A percentile compares a stretch with the other conserved stretches of the same genome.
These are phyloP conservation scores for Synanthedon andrenaeformis DNA, from an alignment of 2,888 invertebrate species.

Conservation along the genomic window DNA sequence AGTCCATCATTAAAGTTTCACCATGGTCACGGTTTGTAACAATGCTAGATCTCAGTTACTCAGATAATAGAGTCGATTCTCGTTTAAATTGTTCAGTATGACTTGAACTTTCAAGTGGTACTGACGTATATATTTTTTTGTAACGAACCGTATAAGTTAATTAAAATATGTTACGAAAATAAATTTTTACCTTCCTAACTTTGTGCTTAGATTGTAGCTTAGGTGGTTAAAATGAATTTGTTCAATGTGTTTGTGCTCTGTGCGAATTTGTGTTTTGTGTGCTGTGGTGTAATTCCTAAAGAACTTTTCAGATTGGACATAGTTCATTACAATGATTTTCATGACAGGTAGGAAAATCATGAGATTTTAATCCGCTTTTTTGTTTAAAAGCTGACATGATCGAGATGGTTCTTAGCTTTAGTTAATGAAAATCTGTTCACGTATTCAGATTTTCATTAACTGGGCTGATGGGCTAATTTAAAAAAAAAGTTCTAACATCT, in stretches of 20 bases:
- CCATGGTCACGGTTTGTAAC: background rate
- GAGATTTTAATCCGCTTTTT: too few relatives aligned
- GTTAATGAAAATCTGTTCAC: too few relatives aligned
- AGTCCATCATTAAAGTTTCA: background rate
- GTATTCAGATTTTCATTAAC: too few relatives aligned
- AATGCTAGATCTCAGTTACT: background rate
- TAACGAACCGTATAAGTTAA: background rate
- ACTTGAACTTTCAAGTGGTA: conserved; percentile 6
- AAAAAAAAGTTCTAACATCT: too few relatives aligned
- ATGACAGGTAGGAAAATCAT: conserved; percentile 46
- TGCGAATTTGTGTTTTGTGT: conserved; percentile 14
- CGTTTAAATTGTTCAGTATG: conserved; percentile 5
- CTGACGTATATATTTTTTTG: conserved; percentile 3
- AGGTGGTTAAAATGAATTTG: background rate
- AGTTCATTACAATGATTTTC: conserved; percentile 68
- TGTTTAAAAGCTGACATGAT: too few relatives aligned
- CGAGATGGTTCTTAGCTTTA: too few relatives aligned
- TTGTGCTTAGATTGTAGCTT: conserved; percentile 7
- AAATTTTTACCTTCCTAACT: conserved; percentile 9
- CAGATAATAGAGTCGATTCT: conserved; percentile 1
- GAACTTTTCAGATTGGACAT: conserved; percentile 61
- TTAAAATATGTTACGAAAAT: background rate
- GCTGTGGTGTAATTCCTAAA: conserved; percentile 20
- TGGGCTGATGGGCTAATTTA: too few relatives aligned
- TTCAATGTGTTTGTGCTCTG: conserved; percentile 4